A percentile compares a stretch with the other conserved stretches of the same genome.
These are phyloP conservation scores for Platysteira castanea DNA, from an alignment of 2,113 vertebrate species.

Conservation along the genomic window DNA sequence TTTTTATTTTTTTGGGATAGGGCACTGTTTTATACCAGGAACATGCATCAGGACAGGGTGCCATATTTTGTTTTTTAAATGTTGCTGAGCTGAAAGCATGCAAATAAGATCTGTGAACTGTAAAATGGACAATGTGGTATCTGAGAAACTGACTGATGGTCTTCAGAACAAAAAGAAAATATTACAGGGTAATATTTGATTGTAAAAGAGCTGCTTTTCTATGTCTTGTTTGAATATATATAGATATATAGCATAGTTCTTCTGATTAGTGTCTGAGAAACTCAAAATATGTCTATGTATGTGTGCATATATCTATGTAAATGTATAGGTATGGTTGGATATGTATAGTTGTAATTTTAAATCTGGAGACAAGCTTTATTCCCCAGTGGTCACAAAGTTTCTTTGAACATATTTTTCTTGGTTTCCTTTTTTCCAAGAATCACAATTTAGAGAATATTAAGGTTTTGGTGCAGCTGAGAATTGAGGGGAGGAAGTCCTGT, in stretches of 20 bases:
- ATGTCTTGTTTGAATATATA: not conserved
- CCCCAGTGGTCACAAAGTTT: not conserved
- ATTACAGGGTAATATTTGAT: not conserved
- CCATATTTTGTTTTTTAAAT: not conserved
- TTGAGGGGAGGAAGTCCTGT: not conserved
- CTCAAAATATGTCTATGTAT: not conserved
- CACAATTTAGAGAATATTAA: not conserved
- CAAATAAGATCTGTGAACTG: not conserved
- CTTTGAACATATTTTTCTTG: not conserved
- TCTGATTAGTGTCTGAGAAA: not conserved
- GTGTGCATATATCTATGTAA: not conserved
- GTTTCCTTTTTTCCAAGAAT: not conserved
- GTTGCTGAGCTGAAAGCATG: not conserved
- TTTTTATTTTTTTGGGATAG: not conserved
- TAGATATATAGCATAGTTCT: not conserved
- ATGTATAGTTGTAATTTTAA: not conserved
- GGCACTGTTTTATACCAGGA: rapidly evolving
- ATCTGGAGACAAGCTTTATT: not conserved
- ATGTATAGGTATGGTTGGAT: not conserved
- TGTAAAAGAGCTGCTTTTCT: not conserved
- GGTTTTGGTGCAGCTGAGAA: not conserved
- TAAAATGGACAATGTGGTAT: not conserved
- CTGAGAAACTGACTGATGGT: not conserved
- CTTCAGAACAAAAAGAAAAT: not conserved
- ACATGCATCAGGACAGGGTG: no score